phyloP scores from a whole-genome alignment of 2,888 invertebrate genomes.

The Hydropsyche betteni region DNA sequence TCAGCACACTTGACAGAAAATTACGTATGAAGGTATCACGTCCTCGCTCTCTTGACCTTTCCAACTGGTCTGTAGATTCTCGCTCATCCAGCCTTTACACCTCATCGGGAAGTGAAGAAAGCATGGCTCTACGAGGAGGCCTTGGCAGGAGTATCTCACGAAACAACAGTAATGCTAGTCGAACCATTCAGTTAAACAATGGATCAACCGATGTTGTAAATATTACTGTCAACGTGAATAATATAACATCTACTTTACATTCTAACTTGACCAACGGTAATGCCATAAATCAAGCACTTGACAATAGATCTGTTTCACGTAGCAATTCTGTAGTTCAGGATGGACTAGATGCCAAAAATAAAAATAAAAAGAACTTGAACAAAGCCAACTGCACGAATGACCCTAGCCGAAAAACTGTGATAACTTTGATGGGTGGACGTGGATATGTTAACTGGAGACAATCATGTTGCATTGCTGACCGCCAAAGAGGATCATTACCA shows the following conservation, averaged over 20 bases:
- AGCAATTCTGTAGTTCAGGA: slow-evolving; percentile 56
- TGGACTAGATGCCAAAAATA: slow-evolving; percentile 53
- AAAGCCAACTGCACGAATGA: slow-evolving; percentile 54
- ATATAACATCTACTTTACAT: slow-evolving; percentile 60
- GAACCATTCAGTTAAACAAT: slow-evolving; percentile 65
- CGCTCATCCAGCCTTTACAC: slow-evolving; percentile 83
- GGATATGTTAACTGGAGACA: slow-evolving; percentile 90
- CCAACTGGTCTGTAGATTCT: slow-evolving; percentile 90
- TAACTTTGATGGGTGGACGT: slow-evolving; percentile 87
- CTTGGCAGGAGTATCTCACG: slow-evolving; percentile 73
- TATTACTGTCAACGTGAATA: slow-evolving; percentile 65
- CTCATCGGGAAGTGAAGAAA: slow-evolving; percentile 88
- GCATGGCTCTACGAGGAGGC: slow-evolving; percentile 70
- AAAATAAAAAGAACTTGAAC: slow-evolving; percentile 56
- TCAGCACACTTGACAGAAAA: slow-evolving; percentile 82
- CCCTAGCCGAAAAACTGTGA: slow-evolving; percentile 71
- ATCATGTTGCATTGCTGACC: slow-evolving; percentile 71
- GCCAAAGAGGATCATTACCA: slow-evolving; percentile 56
- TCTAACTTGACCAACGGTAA: slow-evolving; percentile 61
- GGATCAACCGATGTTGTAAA: slow-evolving; percentile 60
- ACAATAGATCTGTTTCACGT: slow-evolving; percentile 58
- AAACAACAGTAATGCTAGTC: slow-evolving; percentile 80
- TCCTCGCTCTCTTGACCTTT: slow-evolving; percentile 82
- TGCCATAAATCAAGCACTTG: slow-evolving; percentile 56
- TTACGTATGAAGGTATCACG: slow-evolving; percentile 84